phyloP scores from a whole-genome alignment of 1,140 invertebrate genomes.

The Coboldia fuscipes region DNA sequence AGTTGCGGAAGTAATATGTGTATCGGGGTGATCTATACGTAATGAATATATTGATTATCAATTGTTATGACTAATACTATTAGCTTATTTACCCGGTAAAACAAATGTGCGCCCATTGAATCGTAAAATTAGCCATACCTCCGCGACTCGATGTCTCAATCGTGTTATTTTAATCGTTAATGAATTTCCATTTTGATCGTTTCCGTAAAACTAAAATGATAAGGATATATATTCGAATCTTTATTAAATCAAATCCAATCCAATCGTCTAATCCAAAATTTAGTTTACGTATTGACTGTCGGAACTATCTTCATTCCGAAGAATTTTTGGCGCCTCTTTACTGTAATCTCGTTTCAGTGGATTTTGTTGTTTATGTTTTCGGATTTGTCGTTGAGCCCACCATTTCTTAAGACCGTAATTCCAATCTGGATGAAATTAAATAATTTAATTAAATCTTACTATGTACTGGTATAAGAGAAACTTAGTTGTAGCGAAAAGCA shows the following conservation, averaged over 20 bases:
- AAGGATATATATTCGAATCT: background rate
- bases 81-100: background rate
- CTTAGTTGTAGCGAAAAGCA: too few species aligned
- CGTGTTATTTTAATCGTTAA: background rate
- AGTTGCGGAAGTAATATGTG: background rate
- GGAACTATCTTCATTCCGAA: background rate
- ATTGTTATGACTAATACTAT: background rate
- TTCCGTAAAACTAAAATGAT: background rate
- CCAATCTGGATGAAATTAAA: too few species aligned
- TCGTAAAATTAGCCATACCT: background rate
- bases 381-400: background rate
- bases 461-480: too few species aligned
- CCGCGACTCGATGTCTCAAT: background rate
- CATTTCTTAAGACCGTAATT: background rate
- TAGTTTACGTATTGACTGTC: background rate
- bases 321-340: background rate
- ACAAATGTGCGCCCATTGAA: background rate
- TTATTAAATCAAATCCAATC: background rate
- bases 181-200: background rate
- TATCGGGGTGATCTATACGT: background rate
- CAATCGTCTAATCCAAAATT: background rate
- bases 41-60: background rate
- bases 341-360: background rate
- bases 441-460: too few species aligned
- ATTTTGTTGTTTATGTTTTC: background rate